Conservation (phyloP, 1,140 invertebrate genomes). For the Drosophila bocki region DNA sequence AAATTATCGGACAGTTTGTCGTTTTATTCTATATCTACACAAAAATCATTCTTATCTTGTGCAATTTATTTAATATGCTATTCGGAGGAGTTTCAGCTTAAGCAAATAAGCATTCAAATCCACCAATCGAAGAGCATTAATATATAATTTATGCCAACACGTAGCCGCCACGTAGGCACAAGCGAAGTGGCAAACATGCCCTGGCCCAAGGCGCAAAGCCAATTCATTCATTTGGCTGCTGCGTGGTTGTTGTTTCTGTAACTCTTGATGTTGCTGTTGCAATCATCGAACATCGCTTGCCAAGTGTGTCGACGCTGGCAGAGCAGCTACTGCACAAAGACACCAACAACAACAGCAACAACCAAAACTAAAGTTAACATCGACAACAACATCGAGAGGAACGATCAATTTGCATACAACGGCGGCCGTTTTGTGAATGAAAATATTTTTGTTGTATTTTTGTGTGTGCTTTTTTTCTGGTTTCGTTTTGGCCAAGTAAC, state of each 20-base stretch:
- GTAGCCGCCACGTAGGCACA: constrained; percentile 69
- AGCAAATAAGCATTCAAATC: constrained; percentile 13
- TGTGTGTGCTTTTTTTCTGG: constrained; percentile 19
- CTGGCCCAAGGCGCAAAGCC: constrained; percentile 61
- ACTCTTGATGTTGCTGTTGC: constrained; percentile 56
- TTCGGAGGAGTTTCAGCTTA: not conserved
- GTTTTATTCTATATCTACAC: not conserved
- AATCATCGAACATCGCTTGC: constrained; percentile 76
- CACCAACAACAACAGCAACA: constrained; percentile 4
- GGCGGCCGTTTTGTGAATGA: constrained; percentile 80
- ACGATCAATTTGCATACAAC: constrained; percentile 80
- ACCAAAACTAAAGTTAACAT: constrained; percentile 58
- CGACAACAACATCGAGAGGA: constrained; percentile 38
- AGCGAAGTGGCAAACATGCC: constrained; percentile 49
- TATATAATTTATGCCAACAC: constrained; percentile 69
- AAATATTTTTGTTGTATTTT: constrained; percentile 40
- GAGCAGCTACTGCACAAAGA: constrained; percentile 44
- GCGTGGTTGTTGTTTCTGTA: constrained; percentile 42
- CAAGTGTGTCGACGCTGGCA: constrained; percentile 67
- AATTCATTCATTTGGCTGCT: constrained; percentile 62
- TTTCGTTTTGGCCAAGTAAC: constrained; percentile 58
- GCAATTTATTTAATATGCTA: constrained; percentile 3
- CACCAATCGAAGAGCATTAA: constrained; percentile 40
- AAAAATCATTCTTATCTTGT: not conserved
- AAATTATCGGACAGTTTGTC: no score